A percentile compares a stretch with the other conserved stretches of the same genome.
Evolutionary conservation across 2,113 vertebrate genomes (phyloP).

Genomic region (Falco punctatus): DNA sequence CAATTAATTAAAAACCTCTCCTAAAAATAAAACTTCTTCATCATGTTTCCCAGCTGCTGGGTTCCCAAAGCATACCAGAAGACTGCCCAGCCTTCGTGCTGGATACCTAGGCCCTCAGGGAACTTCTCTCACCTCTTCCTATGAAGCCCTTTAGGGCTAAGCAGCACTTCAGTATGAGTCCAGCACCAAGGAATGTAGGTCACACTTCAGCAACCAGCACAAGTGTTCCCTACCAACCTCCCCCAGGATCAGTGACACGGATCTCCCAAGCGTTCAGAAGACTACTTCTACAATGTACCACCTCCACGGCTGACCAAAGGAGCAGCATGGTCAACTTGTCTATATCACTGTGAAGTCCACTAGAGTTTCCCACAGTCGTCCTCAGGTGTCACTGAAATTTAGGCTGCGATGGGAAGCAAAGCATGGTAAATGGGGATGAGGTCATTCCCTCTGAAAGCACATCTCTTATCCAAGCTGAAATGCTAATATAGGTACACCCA

Average conservation of each 20-base stretch:
- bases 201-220: neutral
- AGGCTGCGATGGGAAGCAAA: neutral
- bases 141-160: neutral
- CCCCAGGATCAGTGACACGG: neutral
- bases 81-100: neutral
- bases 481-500: neutral
- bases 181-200: neutral
- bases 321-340: neutral
- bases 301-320: neutral
- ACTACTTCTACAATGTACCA: neutral
- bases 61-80: neutral
- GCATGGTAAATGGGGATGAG: neutral
- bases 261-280: neutral
- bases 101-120: neutral
- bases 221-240: neutral
- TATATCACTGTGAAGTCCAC: neutral
- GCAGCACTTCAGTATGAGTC: neutral
- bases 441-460: neutral
- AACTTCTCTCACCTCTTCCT: neutral
- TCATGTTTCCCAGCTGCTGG: neutral
- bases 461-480: neutral
- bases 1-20: constrained; percentile 64
- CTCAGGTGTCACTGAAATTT: neutral
- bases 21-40: constrained; percentile 40
- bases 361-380: neutral